Conservation (phyloP, 1,140 invertebrate genomes). For the Trichonephila clavipes region DNA sequence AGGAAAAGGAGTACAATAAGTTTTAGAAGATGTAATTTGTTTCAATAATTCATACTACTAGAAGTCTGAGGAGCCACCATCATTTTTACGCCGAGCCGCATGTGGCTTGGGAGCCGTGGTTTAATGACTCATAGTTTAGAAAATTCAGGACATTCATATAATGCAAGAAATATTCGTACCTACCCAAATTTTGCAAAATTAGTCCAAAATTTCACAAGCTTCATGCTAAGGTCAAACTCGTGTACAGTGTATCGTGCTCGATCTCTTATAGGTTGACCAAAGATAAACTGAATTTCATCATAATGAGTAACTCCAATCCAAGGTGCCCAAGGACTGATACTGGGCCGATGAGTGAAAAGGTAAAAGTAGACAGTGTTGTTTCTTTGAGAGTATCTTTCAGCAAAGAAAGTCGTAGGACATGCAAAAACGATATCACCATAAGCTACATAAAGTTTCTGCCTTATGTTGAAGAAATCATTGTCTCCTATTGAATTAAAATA, state of each 20-base stretch:
- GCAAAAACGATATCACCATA: not conserved
- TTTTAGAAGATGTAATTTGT: no score
- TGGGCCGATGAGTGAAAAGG: conserved; percentile 74
- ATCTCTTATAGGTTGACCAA: conserved; percentile 74
- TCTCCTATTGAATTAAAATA: not conserved
- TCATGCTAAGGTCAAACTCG: conserved; percentile 59
- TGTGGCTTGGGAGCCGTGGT: no score
- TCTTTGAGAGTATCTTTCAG: not conserved
- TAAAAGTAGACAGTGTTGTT: conserved; percentile 76
- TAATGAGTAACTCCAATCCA: conserved; percentile 74
- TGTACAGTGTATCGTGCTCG: conserved; percentile 2
- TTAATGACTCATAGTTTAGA: no score
- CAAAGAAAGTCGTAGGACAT: conserved; percentile 20
- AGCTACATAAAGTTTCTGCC: not conserved
- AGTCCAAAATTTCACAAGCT: conserved; percentile 76
- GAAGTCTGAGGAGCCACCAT: no score
- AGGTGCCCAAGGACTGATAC: conserved; percentile 3
- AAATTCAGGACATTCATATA: no score
- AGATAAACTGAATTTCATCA: conserved; percentile 77
- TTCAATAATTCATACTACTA: no score
- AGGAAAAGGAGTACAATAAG: no score
- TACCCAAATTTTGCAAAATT: conserved; percentile 75
- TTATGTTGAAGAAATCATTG: not conserved
- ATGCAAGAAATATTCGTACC: not conserved
- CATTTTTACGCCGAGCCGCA: no score